Base-by-base conservation (phyloP, 2,797 vertebrate genomes). In the Agapornis canus region DNA sequence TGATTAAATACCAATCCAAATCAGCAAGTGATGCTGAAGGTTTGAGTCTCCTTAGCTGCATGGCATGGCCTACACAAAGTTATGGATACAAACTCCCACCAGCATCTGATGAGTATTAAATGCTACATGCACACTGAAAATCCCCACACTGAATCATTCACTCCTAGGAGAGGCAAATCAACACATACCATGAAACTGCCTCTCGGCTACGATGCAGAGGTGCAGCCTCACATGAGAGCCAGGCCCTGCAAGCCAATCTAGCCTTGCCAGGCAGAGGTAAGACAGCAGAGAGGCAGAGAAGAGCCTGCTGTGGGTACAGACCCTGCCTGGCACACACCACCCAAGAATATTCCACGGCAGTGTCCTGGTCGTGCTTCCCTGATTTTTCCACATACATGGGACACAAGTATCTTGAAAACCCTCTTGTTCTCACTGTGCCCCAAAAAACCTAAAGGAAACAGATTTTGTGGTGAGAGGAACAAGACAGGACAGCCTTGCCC, bases 121-220 rank as follows among this genome's bases (percentile, higher is more conserved):
- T 78, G 69, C 88, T 68, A 56, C 1, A 5, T 1, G 40, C 16
- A 20, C 14, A 25, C 11, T 80, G 91, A 65, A 75, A 82, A 73
- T 32, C 45, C 51, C 49, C 51, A 39, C 0, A 0, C 51, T 70
- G 64, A n/a, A 13, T 0, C 7, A 29, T 22, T 21, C 26, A n/a
- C 68, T 90, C n/a, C 45, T 26, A 21, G 7, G 31, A 56, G 51
- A 70, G n/a, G 45, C 40, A 83, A 83, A 75, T 54, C 11, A 87
- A 60, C n/a, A 35, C 54, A 15, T 2, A n/a, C 12, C 60, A 40
- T 1, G 39, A 78, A 29, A 39, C 26, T 63, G 56, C 31, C 39
- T 63, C 65, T 73, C 61, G 39, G 61, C 31, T 48, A n/a, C 2
- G 1, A 42, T 13, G 13, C n/a, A 49, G 63, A 75, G 31, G 18